A percentile compares a stretch with the other conserved stretches of the same genome.
Evolutionary conservation across 2,888 invertebrate genomes (phyloP).

Genomic region (Melitaea athalia): DNA sequence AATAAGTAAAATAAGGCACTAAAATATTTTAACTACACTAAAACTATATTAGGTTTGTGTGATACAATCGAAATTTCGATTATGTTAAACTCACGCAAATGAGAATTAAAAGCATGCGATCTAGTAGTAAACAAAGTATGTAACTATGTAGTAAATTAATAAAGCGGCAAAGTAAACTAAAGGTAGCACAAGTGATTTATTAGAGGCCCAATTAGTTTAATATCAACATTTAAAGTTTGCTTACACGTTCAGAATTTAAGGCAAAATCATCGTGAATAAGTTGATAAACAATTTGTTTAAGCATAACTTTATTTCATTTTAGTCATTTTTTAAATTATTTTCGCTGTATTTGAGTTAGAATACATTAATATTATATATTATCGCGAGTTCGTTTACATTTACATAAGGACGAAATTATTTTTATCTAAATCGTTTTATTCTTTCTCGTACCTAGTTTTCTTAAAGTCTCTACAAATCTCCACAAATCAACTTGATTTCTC

Average conservation of each 20-base stretch:
- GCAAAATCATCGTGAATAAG: background rate
- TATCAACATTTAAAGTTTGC: background rate
- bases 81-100: background rate
- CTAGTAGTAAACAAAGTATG: background rate
- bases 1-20: background rate
- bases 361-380: too few relatives aligned
- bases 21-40: background rate
- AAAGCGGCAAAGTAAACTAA: too few relatives aligned
- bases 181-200: background rate
- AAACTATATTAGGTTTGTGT: background rate
- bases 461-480: too few relatives aligned
- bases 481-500: too few relatives aligned
- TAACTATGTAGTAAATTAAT: too few relatives aligned
- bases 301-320: background rate
- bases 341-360: background rate
- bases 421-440: too few relatives aligned
- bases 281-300: background rate
- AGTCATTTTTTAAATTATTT: background rate
- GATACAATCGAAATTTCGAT: background rate
- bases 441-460: too few relatives aligned
- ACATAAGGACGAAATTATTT: too few relatives aligned
- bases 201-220: slow-evolving; percentile 7
- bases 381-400: too few relatives aligned
- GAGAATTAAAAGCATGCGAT: background rate
- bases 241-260: background rate